Evolutionary conservation across 2,888 invertebrate species (phyloP), one percentile per base, ranked within the genome.

Genomic region (Andrena bucephala): DNA sequence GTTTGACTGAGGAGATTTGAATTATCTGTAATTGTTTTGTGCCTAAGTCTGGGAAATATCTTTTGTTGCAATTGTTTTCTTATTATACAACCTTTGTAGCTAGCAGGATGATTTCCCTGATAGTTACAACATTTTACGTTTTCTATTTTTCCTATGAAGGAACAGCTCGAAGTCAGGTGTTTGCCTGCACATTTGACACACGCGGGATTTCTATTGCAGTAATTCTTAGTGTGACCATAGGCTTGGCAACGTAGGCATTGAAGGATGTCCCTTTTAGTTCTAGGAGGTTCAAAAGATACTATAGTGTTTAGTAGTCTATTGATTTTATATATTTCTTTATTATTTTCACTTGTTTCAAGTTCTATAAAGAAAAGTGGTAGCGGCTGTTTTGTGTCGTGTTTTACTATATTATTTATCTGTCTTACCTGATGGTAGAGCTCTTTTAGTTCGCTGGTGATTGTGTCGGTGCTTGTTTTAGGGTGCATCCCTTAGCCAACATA

Each of bases 321-420:
- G 16, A 73, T 73, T 16, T 65, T 65, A n/a, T 29, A 66, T 66
- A 73, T 73, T 0, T 74, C 66, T 57, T 75, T 75, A 27, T 31
- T 69, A 29, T 63, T 48, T 42, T 70, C 42, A 1, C 27, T 48
- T 6, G 29, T 62, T 62, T 68, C 52, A 0, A 68, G 62, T 20
- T 68, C 62, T 1, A 68, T 62, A 10, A 4, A 6, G 20, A 52
- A 68, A 0, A 75, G 16, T 0, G 52, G 20, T 7, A 76, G 13
- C n/a, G 7, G 20, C 7, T 54, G 13, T 20, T 67, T 67, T 29
- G 31, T 63, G 1, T 54, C n/a, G 6, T 16, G 13, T 42, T 42
- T 42, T 10, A 13, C 13, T 29, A 74, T 74, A 1, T 74, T 31
- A 2, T 69, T 68, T 48, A 69, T 76, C 42, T 50, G 0, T 31